Evolutionary conservation across 2,113 vertebrate genomes (phyloP).

Genomic region (Apteryx owenii): DNA sequence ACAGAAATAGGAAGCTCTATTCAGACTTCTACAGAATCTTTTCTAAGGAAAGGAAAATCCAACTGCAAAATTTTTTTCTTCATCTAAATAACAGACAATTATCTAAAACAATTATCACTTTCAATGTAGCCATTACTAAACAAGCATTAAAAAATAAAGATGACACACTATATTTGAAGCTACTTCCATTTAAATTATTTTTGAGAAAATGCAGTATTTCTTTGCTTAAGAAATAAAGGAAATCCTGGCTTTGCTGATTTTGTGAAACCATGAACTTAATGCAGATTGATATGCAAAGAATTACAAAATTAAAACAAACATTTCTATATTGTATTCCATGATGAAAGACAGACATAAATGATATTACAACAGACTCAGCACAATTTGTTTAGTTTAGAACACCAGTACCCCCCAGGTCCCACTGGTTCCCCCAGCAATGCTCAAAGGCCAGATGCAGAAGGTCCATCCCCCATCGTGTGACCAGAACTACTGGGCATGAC

Average conservation of each 20-base stretch:
- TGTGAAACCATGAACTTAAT: not conserved
- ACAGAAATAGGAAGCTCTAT: not conserved
- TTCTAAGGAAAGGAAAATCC: not conserved
- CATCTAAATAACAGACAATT: not conserved
- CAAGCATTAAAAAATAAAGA: not conserved
- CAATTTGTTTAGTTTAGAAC: not conserved
- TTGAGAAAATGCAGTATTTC: not conserved
- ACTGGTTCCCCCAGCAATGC: not conserved
- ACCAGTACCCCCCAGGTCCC: not conserved
- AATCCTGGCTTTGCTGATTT: not conserved
- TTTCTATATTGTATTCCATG: not conserved
- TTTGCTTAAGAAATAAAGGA: not conserved
- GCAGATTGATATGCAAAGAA: not conserved
- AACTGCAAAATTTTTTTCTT: not conserved
- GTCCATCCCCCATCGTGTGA: not conserved
- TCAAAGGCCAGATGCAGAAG: rapidly evolving
- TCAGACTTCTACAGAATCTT: not conserved
- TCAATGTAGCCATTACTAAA: not conserved
- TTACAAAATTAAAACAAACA: not conserved
- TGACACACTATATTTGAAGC: not conserved
- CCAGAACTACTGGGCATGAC: not conserved
- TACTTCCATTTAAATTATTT: not conserved
- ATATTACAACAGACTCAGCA: not conserved
- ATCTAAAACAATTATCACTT: not conserved
- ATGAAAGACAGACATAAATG: not conserved